Evolutionary conservation across 2,888 invertebrate species (phyloP).

Genomic region (Polyommatus iphigenia): DNA sequence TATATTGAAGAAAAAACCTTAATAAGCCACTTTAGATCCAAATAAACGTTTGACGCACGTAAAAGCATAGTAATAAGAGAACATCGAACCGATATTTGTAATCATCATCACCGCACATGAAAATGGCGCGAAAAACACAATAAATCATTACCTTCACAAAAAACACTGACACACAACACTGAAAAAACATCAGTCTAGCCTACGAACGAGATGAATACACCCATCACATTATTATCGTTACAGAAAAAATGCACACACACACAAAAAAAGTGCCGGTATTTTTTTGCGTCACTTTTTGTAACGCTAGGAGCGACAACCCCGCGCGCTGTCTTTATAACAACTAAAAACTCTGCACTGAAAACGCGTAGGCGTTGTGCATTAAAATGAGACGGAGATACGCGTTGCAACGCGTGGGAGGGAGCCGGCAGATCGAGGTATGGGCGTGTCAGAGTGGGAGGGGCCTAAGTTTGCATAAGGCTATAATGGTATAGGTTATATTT

Average conservation of each 20-base stretch:
- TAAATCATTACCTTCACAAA: slow-evolving; percentile 52
- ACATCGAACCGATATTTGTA: neutral
- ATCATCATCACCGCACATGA: slow-evolving; percentile 11
- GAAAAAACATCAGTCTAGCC: slow-evolving; percentile 49
- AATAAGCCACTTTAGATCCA: neutral
- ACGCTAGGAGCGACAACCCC: slow-evolving; percentile 56
- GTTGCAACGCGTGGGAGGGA: slow-evolving; percentile 44
- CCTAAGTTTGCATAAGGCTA: slow-evolving; percentile 69
- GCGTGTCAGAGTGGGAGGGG: slow-evolving; percentile 65
- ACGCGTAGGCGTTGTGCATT: slow-evolving; percentile 68
- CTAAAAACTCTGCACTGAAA: slow-evolving; percentile 73
- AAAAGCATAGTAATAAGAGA: neutral
- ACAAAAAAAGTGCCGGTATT: slow-evolving; percentile 47
- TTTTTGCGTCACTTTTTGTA: slow-evolving; percentile 51
- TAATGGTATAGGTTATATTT: slow-evolving; percentile 54
- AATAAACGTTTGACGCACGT: neutral
- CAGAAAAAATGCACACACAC: slow-evolving; percentile 46
- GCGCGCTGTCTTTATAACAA: slow-evolving; percentile 66
- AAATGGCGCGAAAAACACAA: slow-evolving; percentile 37
- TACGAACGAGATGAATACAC: slow-evolving; percentile 46
- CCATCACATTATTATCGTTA: slow-evolving; percentile 46
- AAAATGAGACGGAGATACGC: slow-evolving; percentile 54
- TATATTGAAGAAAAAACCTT: neutral
- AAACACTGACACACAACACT: slow-evolving; percentile 55
- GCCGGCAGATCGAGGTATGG: slow-evolving; percentile 53